phyloP scores from a whole-genome alignment of 2,113 vertebrate species.

The Pristiophorus japonicus region DNA sequence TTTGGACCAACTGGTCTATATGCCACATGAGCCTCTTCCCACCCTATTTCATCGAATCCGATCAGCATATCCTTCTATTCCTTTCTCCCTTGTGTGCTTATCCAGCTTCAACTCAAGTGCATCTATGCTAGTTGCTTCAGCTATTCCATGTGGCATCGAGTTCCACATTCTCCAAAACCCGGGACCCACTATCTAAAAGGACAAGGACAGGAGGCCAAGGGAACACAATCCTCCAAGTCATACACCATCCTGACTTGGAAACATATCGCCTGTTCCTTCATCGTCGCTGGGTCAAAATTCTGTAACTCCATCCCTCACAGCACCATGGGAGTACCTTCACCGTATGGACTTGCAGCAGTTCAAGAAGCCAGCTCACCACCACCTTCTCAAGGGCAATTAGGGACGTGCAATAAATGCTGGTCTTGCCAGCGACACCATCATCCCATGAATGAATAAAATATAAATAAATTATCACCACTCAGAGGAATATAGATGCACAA shows the following conservation, averaged over 20 bases:
- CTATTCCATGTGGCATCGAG: not conserved
- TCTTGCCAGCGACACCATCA: no score
- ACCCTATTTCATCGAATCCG: not conserved
- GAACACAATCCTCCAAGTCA: not conserved
- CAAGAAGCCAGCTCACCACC: no score
- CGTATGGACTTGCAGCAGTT: no score
- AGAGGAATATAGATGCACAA: no score
- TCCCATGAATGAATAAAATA: not conserved
- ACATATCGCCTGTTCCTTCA: not conserved
- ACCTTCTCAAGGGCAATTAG: no score
- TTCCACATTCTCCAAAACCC: not conserved
- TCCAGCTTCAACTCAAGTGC: not conserved
- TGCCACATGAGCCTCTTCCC: not conserved
- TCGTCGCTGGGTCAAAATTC: no score
- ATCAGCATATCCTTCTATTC: not conserved
- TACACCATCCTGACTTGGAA: not conserved
- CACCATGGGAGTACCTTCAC: no score
- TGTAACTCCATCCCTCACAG: no score
- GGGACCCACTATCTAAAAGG: not conserved
- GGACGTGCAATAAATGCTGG: no score
- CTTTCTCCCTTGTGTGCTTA: not conserved
- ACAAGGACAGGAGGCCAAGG: not conserved
- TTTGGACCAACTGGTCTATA: not conserved
- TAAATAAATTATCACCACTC: not conserved
- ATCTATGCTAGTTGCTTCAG: not conserved